phyloP scores from a whole-genome alignment of 2,113 vertebrate species.

The Stegastes partitus region DNA sequence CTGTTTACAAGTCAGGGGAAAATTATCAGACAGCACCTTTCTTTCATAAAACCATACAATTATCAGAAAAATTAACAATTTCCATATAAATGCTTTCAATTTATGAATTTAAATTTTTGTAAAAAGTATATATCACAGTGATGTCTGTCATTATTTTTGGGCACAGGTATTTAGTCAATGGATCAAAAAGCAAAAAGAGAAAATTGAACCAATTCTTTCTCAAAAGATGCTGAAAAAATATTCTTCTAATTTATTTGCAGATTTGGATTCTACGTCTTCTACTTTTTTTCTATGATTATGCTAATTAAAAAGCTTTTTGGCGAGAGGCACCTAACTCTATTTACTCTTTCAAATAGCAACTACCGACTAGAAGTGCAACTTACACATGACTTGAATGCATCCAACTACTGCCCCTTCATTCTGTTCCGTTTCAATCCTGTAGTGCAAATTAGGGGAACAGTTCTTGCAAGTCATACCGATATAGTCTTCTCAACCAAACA shows the following conservation, averaged over 20 bases:
- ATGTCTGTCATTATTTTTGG: slow-evolving; percentile 72
- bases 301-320: slow-evolving; percentile 70
- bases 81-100: slow-evolving; percentile 69
- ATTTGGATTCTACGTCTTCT: slow-evolving; percentile 57
- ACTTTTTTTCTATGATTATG: slow-evolving; percentile 32
- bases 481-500: slow-evolving; percentile 57
- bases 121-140: slow-evolving; percentile 82
- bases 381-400: slow-evolving; percentile 66
- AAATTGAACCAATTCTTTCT: slow-evolving; percentile 30
- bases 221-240: slow-evolving; percentile 50
- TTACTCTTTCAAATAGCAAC: slow-evolving; percentile 52
- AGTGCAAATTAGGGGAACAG: slow-evolving; percentile 79
- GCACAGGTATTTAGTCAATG: slow-evolving; percentile 53
- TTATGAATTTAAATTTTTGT: slow-evolving; percentile 65
- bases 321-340: slow-evolving; percentile 59
- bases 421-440: slow-evolving; percentile 58
- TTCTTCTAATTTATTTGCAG: slow-evolving; percentile 16
- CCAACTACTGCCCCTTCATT: slow-evolving; percentile 32
- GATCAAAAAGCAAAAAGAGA: slow-evolving; percentile 49
- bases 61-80: slow-evolving; percentile 69
- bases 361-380: slow-evolving; percentile 69
- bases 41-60: slow-evolving; percentile 55
- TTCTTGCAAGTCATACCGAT: slow-evolving; percentile 50
- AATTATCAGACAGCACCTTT: slow-evolving; percentile 65
- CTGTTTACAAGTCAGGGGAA: slow-evolving; percentile 41